These are phyloP conservation scores for Lepidocolaptes lacrymiger DNA, from an alignment of 2,797 vertebrate genomes.

Conservation along the genomic window DNA sequence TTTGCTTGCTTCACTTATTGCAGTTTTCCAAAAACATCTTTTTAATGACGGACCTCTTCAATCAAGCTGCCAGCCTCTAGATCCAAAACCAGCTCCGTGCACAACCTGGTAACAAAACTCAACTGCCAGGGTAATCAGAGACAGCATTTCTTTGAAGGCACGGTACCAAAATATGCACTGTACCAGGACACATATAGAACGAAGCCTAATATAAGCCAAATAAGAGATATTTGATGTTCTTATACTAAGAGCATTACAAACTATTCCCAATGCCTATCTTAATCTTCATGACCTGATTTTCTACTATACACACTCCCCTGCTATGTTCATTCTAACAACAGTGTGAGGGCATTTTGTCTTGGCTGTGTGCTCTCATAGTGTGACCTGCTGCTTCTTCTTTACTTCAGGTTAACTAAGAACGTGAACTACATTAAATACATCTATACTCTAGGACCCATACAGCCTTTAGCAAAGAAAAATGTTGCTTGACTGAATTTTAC, in stretches of 20 bases:
- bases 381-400: background rate
- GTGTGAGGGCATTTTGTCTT: background rate
- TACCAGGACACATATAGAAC: background rate
- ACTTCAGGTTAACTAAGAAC: background rate
- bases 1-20: background rate
- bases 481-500: background rate
- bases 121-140: fast-evolving
- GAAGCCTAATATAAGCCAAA: background rate
- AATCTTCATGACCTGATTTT: background rate
- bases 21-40: background rate
- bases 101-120: background rate
- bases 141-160: background rate
- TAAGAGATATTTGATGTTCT: background rate
- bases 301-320: background rate
- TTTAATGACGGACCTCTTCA: background rate
- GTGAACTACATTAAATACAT: background rate
- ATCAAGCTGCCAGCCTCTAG: background rate
- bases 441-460: background rate
- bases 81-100: background rate
- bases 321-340: background rate
- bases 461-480: background rate
- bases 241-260: background rate
- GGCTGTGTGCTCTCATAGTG: background rate
- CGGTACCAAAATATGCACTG: background rate
- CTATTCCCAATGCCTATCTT: background rate